Percentiles rank a stretch among this genome's conserved stretches.
Conservation (phyloP, 2,888 invertebrate genomes). For the Crossocerus cetratus region DNA sequence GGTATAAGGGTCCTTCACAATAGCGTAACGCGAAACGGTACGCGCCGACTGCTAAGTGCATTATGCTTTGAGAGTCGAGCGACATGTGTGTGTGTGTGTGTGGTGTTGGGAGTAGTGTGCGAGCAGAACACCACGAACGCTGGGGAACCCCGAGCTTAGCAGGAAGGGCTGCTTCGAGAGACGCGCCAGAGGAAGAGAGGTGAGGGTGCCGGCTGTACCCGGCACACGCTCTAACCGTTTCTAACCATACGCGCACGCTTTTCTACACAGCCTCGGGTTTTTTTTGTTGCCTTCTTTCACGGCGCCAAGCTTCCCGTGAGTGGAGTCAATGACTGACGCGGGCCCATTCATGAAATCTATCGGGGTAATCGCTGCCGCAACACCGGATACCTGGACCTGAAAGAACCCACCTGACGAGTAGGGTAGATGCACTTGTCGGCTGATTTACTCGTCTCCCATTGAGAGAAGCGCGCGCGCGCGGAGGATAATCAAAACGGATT, state of each 20-base stretch:
- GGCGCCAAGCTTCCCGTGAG: conserved; percentile 35
- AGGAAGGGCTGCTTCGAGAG: too few relatives aligned
- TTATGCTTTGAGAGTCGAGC: conserved; percentile 58
- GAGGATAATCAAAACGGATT: too few relatives aligned
- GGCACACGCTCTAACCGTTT: neutral
- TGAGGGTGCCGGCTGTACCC: neutral
- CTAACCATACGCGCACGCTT: conserved; percentile 11
- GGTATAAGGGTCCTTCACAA: conserved; percentile 61
- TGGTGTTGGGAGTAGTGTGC: conserved; percentile 11
- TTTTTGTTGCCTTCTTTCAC: conserved; percentile 44
- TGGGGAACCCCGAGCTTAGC: neutral
- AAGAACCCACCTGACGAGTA: too few relatives aligned
- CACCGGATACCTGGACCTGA: too few relatives aligned
- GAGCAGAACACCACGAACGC: conserved; percentile 16
- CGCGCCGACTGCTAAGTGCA: conserved; percentile 62
- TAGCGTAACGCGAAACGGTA: conserved; percentile 68
- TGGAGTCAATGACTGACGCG: conserved; percentile 59
- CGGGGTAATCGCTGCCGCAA: conserved; percentile 55
- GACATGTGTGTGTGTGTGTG: conserved; percentile 4
- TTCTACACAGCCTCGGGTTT: conserved; percentile 43
- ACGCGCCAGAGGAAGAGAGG: conserved; percentile 8
- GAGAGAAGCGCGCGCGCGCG: too few relatives aligned
- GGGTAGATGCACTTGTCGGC: too few relatives aligned
- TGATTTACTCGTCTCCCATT: too few relatives aligned
- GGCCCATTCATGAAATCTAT: conserved; percentile 65